Evolutionary conservation across 2,797 vertebrate genomes (phyloP), one percentile per base, ranked within the genome.

Genomic region (Rhinatrema bivittatum): DNA sequence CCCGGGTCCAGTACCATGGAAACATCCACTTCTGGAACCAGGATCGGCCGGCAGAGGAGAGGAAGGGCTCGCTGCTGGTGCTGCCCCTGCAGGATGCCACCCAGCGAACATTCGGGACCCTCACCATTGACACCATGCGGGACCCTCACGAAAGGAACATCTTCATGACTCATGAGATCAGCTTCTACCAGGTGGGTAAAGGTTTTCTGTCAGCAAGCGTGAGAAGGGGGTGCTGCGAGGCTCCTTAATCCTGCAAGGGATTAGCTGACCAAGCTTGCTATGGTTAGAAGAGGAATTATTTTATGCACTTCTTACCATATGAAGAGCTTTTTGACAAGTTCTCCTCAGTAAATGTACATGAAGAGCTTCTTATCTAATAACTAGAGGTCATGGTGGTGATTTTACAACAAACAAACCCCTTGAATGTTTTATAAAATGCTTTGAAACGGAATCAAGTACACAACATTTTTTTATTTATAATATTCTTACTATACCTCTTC

Each of bases 11-110:
- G 20, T 40, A 79, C 13, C 85, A 87, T 0, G 76, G 74, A 20
- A 81, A 72, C 7, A 43, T 86, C 43, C 76, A 78, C 22, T 85
- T 86, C 50, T 87, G 81, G 82, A 80, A 86, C 17, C 3, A 23
- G 1, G 32, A 65, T 2, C 47, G 52, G 2, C 32, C 42, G 11
- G 32, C 6, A 17, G 31, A 53, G 9, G 62, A 79, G 16, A 49
- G 18, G 18, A 68, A 42, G 11, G 85, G 85, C 5, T 82, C 82
- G 1, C 29, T 87, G 26, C 55, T 87, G 49, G 79, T 78, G 6
- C 30, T 86, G 26, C 84, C 82, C 3, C 48, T 87, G 19, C 73
- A 73, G 0, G 79, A 84, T 17, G 32, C 47, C 29, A 9, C 5
- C 12, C 69, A 74, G 49, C 78, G 62, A 38, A 62, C 61, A 32